These are phyloP conservation scores for Bilobella aurantiaca DNA, from an alignment of 1,140 invertebrate genomes.

Conservation along the genomic window DNA sequence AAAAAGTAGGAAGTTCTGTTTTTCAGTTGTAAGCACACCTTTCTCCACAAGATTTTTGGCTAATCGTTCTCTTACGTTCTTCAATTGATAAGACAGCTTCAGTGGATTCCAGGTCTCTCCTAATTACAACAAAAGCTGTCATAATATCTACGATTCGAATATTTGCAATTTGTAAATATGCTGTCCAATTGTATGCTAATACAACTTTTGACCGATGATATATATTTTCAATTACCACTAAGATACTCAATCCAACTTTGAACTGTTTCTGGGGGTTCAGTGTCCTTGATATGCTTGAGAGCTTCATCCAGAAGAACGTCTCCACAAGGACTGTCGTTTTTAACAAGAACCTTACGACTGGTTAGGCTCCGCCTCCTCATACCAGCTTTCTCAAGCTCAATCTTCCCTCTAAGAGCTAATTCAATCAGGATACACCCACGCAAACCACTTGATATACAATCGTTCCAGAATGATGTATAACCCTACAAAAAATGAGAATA, in stretches of 20 bases:
- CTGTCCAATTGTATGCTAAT: too few species aligned
- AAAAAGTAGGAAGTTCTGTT: constrained; percentile 98
- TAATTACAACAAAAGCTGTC: too few species aligned
- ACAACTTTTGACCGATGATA: background rate
- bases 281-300: constrained; percentile 95
- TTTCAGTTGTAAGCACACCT: constrained; percentile 98
- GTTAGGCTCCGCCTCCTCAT: constrained; percentile 85
- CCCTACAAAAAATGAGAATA: constrained; percentile 53
- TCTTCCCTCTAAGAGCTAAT: constrained; percentile 79
- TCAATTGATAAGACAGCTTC: constrained; percentile 93
- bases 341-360: constrained; percentile 61
- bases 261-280: constrained; percentile 90
- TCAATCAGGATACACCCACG: constrained; percentile 98
- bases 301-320: constrained; percentile 94
- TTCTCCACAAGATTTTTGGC: constrained; percentile 99
- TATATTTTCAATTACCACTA: constrained; percentile 58
- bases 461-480: constrained; percentile 99
- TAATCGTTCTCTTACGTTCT: constrained; percentile 96
- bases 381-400: constrained; percentile 92
- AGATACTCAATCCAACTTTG: constrained; percentile 99
- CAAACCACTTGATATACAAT: constrained; percentile 97
- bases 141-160: too few species aligned
- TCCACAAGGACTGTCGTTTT: constrained; percentile 85
- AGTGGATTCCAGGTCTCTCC: constrained; percentile 99
- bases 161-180: too few species aligned